Base-by-base conservation (phyloP, 35 echinoderm and acorn worm genomes). In the Anneissia japonica region DNA sequence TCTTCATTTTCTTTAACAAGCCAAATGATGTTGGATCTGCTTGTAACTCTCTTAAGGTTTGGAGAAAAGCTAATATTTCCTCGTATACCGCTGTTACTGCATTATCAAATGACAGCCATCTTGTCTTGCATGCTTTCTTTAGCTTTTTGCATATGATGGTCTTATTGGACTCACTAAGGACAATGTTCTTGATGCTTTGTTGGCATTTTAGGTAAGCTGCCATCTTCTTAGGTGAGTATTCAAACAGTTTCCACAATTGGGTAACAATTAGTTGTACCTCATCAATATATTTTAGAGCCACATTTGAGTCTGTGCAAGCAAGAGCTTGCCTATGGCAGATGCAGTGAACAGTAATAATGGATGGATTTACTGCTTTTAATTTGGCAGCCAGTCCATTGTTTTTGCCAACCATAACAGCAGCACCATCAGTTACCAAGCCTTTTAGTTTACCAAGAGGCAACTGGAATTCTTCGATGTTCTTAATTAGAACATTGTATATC, bases 21-120 rank as follows among this genome's bases (percentile, higher is more conserved):
- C 79, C 79, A 81, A 81, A 39, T n/a, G 79, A 11, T 39, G 36
- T 39, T 81, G 37, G 79, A 23, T 81, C 37, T 32, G 17, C 38
- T 36, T 16, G 51, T 2, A 64, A 16, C 21, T 64, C 51, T 64
- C 51, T 64, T 26, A 16, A 45, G 16, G n/a, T n/a, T n/a, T n/a
- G n/a, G n/a, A n/a, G n/a, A n/a, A n/a, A n/a, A n/a, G n/a, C n/a
- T n/a, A n/a, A n/a, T n/a, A n/a, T n/a, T n/a, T n/a, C n/a, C n/a
- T n/a, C n/a, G n/a, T n/a, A 45, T 7, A 45, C 40, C 16, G 40
- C 4, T 16, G 4, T 45, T 4, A 45, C 16, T 45, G 40, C 4
- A 45, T 4, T 16, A 64, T 64, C 51, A 23, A 64, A 64, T 19
- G 51, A 64, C 51, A 64, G 51, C 51, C 51, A 64, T 26, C 51